phyloP scores from a whole-genome alignment of 2,888 invertebrate species.

The Lissocephala sabroskyi region DNA sequence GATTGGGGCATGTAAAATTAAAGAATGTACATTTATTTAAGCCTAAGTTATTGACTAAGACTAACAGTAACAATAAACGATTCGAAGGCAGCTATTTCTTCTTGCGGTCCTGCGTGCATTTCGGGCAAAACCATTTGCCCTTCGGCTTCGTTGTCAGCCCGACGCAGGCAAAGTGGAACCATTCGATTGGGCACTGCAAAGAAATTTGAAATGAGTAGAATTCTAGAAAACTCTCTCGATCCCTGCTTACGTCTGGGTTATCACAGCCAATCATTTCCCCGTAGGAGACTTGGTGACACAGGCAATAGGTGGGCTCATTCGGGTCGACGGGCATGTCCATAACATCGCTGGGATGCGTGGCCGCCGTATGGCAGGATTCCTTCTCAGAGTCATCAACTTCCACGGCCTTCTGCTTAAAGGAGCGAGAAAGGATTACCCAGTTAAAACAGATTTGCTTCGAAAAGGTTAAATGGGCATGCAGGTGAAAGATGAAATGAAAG shows the following conservation, averaged over 20 bases:
- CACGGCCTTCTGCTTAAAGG: conserved; percentile 57
- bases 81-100: conserved; percentile 78
- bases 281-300: conserved; percentile 96
- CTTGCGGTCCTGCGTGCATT: conserved; percentile 87
- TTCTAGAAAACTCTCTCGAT: too few species aligned
- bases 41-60: too few species aligned
- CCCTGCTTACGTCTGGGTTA: conserved; percentile 78
- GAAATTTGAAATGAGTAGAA: not conserved
- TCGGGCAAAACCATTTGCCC: conserved; percentile 96
- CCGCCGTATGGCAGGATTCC: conserved; percentile 72
- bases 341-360: conserved; percentile 89
- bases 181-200: conserved; percentile 83
- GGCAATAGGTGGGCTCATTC: conserved; percentile 98
- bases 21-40: too few species aligned
- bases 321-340: conserved; percentile 95
- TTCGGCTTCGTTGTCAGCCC: conserved; percentile 90
- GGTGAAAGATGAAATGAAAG: conserved; percentile 36
- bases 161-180: conserved; percentile 95
- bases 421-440: conserved; percentile 3
- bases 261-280: conserved; percentile 98
- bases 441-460: not conserved
- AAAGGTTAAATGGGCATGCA: conserved; percentile 21
- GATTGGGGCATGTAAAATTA: too few species aligned
- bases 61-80: too few species aligned
- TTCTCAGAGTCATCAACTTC: conserved; percentile 75